Evolutionary conservation across 2,113 vertebrate species (phyloP).

Genomic region (Murina feae): DNA sequence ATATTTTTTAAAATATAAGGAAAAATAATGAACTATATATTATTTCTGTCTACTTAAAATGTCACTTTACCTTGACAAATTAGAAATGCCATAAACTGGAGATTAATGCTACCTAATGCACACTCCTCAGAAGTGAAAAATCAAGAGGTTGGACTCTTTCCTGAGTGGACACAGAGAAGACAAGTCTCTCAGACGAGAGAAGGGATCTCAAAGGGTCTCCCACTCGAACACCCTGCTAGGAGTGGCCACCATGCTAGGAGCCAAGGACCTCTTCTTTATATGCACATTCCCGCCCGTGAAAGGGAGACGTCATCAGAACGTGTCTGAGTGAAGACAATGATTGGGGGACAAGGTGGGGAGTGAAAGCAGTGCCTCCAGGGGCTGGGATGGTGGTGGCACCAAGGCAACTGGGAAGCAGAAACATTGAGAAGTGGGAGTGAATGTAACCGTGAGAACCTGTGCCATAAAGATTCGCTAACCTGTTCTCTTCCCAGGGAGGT

Average conservation of each 20-base stretch:
- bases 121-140: not conserved
- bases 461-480: not conserved
- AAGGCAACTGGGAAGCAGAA: not conserved
- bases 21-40: slow-evolving; percentile 12
- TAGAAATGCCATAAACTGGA: not conserved
- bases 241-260: not conserved
- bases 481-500: not conserved
- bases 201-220: not conserved
- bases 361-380: not conserved
- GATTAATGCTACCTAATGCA: not conserved
- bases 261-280: not conserved
- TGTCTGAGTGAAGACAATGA: not conserved
- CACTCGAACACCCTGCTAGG: not conserved
- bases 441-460: not conserved
- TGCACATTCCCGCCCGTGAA: not conserved
- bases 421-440: not conserved
- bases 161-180: not conserved
- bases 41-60: slow-evolving; percentile 26
- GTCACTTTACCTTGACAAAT: not conserved
- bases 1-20: slow-evolving; percentile 45
- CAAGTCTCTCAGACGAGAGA: not conserved
- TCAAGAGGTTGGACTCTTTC: not conserved
- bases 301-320: not conserved
- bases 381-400: not conserved
- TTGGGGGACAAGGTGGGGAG: not conserved